Base-by-base conservation (phyloP, 2,888 invertebrate species). In the Osmoderma eremita region DNA sequence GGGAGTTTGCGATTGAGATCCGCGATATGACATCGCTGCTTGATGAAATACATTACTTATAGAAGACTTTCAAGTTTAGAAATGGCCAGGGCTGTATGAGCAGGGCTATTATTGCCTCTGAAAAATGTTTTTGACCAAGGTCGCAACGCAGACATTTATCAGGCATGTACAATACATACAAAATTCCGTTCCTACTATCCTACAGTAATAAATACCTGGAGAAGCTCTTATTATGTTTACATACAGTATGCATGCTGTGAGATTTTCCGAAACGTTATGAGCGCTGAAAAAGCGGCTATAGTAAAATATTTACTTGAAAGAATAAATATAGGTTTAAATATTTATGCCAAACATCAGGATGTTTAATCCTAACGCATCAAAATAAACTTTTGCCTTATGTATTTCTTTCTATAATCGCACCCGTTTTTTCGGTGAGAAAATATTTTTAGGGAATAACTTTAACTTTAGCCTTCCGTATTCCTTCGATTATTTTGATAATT, bases 381-480 rank as follows among this genome's bases (percentile, higher is more conserved):
- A 61, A 61, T 61, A 61, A 61, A 61, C 58, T 61, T 24, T 61
- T 61, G 58, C 42, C 24, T 61, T 48, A 45, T n/a, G n/a, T n/a
- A n/a, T 36, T 48, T 61, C 45, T 61, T 30, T 61, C 45, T 15
- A 5, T 61, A 18, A 13, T 39, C 12, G 41, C 36, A 12, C 45
- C 10, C 58, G n/a, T 45, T 61, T n/a, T n/a, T n/a, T 36, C 41
- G 13, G 24, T 48, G 58, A 56, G 30, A 45, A 48, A 24, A 61
- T 42, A 30, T 45, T 61, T 61, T 61, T 45, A 61, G 45, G 45
- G 24, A 61, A 56, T 61, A 13, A 24, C 24, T 24, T 6, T 30
- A 30, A 30, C 30, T 10, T 30, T 30, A 30, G 3, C 6, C 8
- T 30, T 10, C 3, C 18, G 38, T 38, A 53, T 38, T 53, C n/a